A percentile compares a stretch with the other conserved stretches of the same genome.
Evolutionary conservation across 1,140 invertebrate genomes (phyloP).

Genomic region (Drosophila eugracilis): DNA sequence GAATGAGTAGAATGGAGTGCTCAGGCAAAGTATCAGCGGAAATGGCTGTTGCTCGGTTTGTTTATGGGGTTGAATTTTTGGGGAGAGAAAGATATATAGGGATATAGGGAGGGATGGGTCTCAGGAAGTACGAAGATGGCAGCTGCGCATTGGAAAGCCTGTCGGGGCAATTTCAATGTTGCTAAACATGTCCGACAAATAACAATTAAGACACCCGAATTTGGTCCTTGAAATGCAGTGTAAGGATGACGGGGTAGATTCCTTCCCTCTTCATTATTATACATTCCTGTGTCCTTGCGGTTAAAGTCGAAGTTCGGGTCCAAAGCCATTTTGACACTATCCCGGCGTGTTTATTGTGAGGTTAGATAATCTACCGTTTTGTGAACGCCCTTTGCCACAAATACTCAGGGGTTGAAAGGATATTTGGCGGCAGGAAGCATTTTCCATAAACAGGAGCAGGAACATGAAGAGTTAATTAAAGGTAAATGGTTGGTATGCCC

Average conservation of each 20-base stretch:
- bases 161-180: constrained; percentile 36
- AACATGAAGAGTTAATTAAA: neutral
- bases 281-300: constrained; percentile 15
- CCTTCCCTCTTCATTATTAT: neutral
- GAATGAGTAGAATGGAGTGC: constrained; percentile 11
- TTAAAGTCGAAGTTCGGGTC: constrained; percentile 24
- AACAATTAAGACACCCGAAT: constrained; percentile 58
- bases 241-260: constrained; percentile 26
- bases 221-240: constrained; percentile 11
- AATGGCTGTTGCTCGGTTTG: constrained; percentile 47
- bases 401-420: constrained; percentile 18
- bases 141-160: constrained; percentile 47
- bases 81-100: neutral
- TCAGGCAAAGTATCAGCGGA: constrained; percentile 46
- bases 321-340: constrained; percentile 69
- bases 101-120: constrained; percentile 1
- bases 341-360: constrained; percentile 63
- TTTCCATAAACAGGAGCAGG: neutral
- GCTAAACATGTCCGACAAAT: constrained; percentile 68
- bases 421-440: constrained; percentile 13
- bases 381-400: constrained; percentile 48
- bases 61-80: constrained; percentile 10
- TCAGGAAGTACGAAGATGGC: constrained; percentile 36
- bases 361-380: constrained; percentile 53
- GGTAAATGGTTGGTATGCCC: neutral